Evolutionary conservation across 2,888 invertebrate species (phyloP).

Genomic region (Rotaria magnacalcarata): DNA sequence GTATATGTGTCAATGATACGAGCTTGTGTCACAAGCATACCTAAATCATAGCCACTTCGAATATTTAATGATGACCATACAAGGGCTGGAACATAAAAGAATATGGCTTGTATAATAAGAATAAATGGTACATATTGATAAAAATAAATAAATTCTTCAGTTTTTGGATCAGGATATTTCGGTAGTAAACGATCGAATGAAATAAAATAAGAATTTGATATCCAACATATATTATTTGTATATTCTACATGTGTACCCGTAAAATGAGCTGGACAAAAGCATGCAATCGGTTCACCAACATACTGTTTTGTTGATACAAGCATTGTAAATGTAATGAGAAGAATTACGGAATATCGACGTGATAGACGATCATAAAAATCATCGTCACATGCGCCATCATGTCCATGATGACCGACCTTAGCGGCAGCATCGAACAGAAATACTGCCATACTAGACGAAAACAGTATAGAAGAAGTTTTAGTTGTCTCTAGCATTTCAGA

Average conservation of each 20-base stretch:
- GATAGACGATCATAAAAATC: constrained; percentile 47
- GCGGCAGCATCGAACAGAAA: constrained; percentile 46
- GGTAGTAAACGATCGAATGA: constrained; percentile 44
- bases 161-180: constrained; percentile 37
- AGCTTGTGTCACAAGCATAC: constrained; percentile 37
- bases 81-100: constrained; percentile 44
- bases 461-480: background rate
- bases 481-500: too few relatives aligned
- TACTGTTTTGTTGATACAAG: constrained; percentile 47
- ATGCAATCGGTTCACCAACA: constrained; percentile 47
- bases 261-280: constrained; percentile 44
- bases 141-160: constrained; percentile 43
- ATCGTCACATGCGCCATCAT: constrained; percentile 46
- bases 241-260: constrained; percentile 47
- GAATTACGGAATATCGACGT: constrained; percentile 45
- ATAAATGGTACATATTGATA: constrained; percentile 48
- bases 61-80: constrained; percentile 43
- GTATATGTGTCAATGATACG: constrained; percentile 39
- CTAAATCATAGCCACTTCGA: constrained; percentile 44
- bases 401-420: constrained; percentile 46
- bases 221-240: constrained; percentile 46
- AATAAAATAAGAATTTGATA: constrained; percentile 45
- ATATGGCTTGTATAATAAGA: constrained; percentile 45
- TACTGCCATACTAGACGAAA: constrained; percentile 31
- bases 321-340: constrained; percentile 45